These are phyloP conservation scores for Rhingia campestris DNA, from an alignment of 2,888 invertebrate genomes.

Conservation along the genomic window DNA sequence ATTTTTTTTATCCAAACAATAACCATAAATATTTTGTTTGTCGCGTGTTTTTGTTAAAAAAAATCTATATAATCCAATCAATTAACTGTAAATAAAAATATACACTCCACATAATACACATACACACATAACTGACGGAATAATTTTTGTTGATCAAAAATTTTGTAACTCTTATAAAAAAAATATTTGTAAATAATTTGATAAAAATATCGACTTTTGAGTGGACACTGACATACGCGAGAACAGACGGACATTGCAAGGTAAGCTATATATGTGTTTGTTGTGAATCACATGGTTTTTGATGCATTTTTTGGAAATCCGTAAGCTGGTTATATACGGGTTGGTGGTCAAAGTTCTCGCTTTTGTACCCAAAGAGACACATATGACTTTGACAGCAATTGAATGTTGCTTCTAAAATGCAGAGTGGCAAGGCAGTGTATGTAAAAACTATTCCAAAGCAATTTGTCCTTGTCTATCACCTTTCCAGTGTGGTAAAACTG, in stretches of 20 bases:
- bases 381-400: no score
- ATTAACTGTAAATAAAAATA: slow-evolving; percentile 44
- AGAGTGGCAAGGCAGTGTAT: no score
- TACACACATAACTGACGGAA: slow-evolving; percentile 42
- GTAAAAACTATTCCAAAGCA: no score
- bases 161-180: slow-evolving; percentile 5
- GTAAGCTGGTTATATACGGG: no score
- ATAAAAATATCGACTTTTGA: slow-evolving; percentile 27
- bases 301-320: no score
- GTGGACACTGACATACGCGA: slow-evolving; percentile 24
- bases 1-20: slow-evolving; percentile 56
- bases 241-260: slow-evolving; percentile 16
- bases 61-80: slow-evolving; percentile 9
- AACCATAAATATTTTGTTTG: slow-evolving; percentile 71
- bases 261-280: not conserved
- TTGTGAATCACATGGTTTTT: no score
- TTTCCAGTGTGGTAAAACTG: no score
- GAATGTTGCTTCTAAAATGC: no score
- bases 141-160: slow-evolving; percentile 60
- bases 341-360: no score
- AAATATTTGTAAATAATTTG: not conserved
- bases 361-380: no score
- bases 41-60: slow-evolving; percentile 63
- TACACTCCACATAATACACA: slow-evolving; percentile 1
- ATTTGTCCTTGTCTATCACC: no score